Conservation (phyloP, 1,140 invertebrate species). For the Globodera rostochiensis region DNA sequence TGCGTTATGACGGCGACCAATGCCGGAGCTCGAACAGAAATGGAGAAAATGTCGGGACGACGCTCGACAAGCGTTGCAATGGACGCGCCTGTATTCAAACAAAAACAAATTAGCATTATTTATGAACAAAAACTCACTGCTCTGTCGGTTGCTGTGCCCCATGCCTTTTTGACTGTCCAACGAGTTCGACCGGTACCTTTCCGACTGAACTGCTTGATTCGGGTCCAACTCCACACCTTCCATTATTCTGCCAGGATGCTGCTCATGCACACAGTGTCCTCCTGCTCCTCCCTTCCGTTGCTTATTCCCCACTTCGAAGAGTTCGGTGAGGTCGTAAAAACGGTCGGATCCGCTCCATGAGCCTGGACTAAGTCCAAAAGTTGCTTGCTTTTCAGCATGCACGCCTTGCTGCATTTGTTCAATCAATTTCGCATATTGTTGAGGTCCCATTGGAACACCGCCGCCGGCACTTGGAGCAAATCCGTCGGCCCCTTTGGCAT, state of each 20-base stretch:
- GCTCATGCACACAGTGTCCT: neutral
- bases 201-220: neutral
- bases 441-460: conserved; percentile 45
- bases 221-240: neutral
- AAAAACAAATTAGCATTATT: neutral
- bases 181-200: conserved; percentile 7
- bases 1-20: conserved; percentile 45
- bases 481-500: neutral
- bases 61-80: conserved; percentile 45
- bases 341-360: conserved; percentile 37
- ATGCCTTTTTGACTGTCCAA: neutral
- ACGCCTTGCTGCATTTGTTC: conserved; percentile 38
- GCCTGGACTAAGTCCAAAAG: neutral
- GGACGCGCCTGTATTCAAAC: conserved; percentile 25
- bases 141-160: neutral
- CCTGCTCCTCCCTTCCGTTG: neutral
- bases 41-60: conserved; percentile 40
- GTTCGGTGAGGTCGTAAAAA: conserved; percentile 32
- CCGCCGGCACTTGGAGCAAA: conserved; percentile 16
- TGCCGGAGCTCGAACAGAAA: conserved; percentile 35
- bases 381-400: neutral
- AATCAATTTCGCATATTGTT: conserved; percentile 40
- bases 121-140: neutral
- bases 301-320: neutral
- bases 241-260: neutral